Base-by-base conservation (phyloP, 2,113 vertebrate species). In the Pteruthius melanotis region DNA sequence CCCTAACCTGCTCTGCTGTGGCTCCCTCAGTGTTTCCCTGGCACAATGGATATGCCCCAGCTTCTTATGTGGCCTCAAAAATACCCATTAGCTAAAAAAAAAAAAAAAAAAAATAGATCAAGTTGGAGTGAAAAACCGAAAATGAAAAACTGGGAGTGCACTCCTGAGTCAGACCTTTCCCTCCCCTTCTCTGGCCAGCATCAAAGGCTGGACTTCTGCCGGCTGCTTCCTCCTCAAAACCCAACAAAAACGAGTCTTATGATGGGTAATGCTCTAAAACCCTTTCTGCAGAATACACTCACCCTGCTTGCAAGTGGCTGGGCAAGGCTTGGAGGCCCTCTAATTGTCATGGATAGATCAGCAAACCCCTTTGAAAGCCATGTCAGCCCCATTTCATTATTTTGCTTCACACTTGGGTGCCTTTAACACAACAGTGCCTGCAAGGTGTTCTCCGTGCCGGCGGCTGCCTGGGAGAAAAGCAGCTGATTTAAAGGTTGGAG, bases 341-440 rank as follows among this genome's bases (percentile, higher is more conserved):
- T 95, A 61, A 90, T 93, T 77, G 79, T 52, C 88, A 64, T 8
- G 80, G 85, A 57, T 26, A 81, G 85, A 77, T 64, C 82, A 88
- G 60, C 40, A 90, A 80, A 54, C 24, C 92, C 44, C 71, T 72
- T 3, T 52, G 68, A 74, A 90, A 90, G 83, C 85, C 60, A 3
- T 4, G 35, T 91, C 84, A 77, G 74, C 61, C 74, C 57, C 53
- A 22, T 86, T 72, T 90, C 88, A 96, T 94, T 92, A 71, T 86
- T 94, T 91, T 88, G 82, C 83, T 96, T 96, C 90, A 92, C 85
- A 78, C 87, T 86, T 1, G 30, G 18, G 31, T 86, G 92, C 90
- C 64, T 90, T 72, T 83, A 93, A 72, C 75, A 89, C 74, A 93
- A 26, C 78, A 80, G 70, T 28, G 81, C 35, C 70, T 83, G 81